phyloP scores from a whole-genome alignment of 1,140 invertebrate species.

The Euura lappo region DNA sequence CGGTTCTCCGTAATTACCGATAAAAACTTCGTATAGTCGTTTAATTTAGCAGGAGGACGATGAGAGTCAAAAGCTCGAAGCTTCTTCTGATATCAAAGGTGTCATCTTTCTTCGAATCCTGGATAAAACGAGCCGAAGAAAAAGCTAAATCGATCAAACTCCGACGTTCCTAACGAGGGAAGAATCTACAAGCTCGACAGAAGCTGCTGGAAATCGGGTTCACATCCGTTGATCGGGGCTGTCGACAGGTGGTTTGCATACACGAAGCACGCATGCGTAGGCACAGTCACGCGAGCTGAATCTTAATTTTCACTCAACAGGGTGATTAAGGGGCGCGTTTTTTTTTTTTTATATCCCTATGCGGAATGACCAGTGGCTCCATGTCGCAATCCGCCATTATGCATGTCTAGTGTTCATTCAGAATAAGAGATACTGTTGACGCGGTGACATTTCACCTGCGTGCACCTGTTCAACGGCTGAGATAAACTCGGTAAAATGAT shows the following conservation, averaged over 20 bases:
- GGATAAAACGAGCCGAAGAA: slow-evolving; percentile 11
- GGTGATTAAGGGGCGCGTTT: slow-evolving; percentile 11
- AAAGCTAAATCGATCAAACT: neutral
- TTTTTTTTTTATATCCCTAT: neutral
- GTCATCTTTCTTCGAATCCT: slow-evolving; percentile 19
- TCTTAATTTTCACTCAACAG: slow-evolving; percentile 39
- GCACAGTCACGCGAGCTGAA: slow-evolving; percentile 35
- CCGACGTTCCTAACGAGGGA: neutral
- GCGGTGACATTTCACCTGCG: too few relatives aligned
- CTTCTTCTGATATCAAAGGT: slow-evolving; percentile 12
- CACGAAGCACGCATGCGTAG: slow-evolving; percentile 28
- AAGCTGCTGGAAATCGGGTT: neutral
- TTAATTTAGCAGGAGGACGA: neutral
- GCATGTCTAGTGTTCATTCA: neutral
- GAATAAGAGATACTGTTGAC: too few relatives aligned
- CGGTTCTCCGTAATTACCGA: slow-evolving; percentile 4
- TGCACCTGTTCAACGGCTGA: neutral
- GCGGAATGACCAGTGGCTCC: too few relatives aligned
- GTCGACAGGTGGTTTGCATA: slow-evolving; percentile 40
- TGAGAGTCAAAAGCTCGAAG: neutral
- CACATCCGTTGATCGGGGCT: slow-evolving; percentile 10
- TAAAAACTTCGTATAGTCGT: neutral
- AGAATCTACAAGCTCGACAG: neutral
- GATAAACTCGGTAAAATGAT: neutral
- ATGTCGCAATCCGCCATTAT: neutral